A percentile compares a stretch with the other conserved stretches of the same genome.
Evolutionary conservation across 2,888 invertebrate species (phyloP).

Genomic region (Spicauda simplicius): DNA sequence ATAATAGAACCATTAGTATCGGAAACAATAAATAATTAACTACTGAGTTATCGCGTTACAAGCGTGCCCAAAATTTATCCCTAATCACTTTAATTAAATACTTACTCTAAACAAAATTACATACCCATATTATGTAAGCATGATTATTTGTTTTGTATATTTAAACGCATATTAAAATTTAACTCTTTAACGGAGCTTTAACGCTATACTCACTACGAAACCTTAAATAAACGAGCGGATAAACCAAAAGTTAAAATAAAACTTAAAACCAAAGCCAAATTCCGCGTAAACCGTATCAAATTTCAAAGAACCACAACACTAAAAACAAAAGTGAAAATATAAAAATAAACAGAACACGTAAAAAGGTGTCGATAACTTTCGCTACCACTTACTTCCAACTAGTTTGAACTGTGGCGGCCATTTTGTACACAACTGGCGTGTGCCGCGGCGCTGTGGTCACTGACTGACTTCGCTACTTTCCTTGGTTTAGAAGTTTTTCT

Average conservation of each 20-base stretch:
- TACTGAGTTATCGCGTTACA: no score
- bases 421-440: constrained; percentile 47
- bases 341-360: constrained; percentile 26
- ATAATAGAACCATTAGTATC: no score
- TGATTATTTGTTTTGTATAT: no score
- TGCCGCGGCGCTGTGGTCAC: constrained; percentile 40
- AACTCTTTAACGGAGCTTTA: no score
- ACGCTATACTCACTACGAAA: neutral
- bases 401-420: constrained; percentile 68
- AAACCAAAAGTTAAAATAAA: neutral
- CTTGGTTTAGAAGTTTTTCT: constrained; percentile 29
- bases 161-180: no score
- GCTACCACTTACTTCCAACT: constrained; percentile 43
- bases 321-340: constrained; percentile 18
- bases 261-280: constrained; percentile 5
- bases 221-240: neutral
- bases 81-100: no score
- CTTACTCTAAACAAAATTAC: no score
- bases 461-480: constrained; percentile 32
- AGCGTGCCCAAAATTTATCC: no score
- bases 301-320: constrained; percentile 29
- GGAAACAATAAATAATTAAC: no score
- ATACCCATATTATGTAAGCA: no score
- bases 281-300: constrained; percentile 11
- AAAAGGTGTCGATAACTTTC: constrained; percentile 39